A percentile compares a stretch with the other conserved stretches of the same genome.
These are phyloP conservation scores for Abscondita cerata DNA, from an alignment of 2,888 invertebrate genomes.

Conservation along the genomic window DNA sequence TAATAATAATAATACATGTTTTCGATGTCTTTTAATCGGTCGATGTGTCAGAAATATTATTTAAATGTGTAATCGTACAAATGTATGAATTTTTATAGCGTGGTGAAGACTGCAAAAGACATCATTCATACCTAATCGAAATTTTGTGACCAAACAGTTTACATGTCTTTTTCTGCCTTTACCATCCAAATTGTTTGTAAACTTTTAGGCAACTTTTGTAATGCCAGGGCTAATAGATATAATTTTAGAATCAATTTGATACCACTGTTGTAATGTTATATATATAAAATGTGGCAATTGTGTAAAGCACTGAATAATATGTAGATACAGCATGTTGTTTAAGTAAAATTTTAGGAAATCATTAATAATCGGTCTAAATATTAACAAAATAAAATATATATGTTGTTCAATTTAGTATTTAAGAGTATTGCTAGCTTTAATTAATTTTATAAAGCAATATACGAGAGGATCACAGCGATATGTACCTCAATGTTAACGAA, in stretches of 20 bases:
- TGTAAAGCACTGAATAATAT: constrained; percentile 16
- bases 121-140: background rate
- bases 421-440: constrained; percentile 33
- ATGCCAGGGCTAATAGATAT: background rate
- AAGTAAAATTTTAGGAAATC: constrained; percentile 3
- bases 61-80: background rate
- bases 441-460: constrained; percentile 30
- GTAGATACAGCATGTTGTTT: constrained; percentile 13
- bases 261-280: constrained; percentile 5
- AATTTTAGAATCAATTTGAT: constrained; percentile 6
- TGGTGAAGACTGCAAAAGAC: background rate
- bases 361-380: background rate
- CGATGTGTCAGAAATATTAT: background rate
- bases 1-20: constrained; percentile 22
- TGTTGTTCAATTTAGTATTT: constrained; percentile 7
- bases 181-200: no score
- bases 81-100: background rate
- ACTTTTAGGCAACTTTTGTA: constrained; percentile 8
- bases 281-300: constrained; percentile 12
- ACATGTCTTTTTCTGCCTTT: no score
- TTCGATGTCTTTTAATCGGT: constrained; percentile 17
- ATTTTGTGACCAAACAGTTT: no score
- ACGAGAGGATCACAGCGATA: background rate
- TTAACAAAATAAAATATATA: constrained; percentile 7
- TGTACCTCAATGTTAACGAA: constrained; percentile 12